Evolutionary conservation across 2,797 vertebrate species (phyloP).

Genomic region (Trachops cirrhosus): DNA sequence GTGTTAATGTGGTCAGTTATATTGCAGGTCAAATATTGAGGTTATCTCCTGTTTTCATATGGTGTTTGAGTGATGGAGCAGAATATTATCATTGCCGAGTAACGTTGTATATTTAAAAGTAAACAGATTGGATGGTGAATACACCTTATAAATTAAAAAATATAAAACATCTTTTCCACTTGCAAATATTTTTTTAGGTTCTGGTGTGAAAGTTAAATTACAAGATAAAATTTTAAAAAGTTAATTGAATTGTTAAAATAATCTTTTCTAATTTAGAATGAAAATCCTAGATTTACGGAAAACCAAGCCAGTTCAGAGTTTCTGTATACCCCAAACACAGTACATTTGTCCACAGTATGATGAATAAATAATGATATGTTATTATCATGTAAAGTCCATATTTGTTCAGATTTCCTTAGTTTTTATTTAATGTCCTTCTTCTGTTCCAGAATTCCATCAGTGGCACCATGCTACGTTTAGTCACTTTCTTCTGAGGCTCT

Average conservation of each 20-base stretch:
- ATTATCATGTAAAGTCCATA: background rate
- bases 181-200: constrained; percentile 62
- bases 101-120: background rate
- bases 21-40: background rate
- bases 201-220: constrained; percentile 71
- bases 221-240: constrained; percentile 48
- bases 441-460: background rate
- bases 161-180: constrained; percentile 67
- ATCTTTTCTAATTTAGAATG: background rate
- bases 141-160: constrained; percentile 65
- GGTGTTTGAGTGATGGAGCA: background rate
- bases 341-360: background rate
- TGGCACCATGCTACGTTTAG: background rate
- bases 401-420: background rate
- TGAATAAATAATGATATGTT: background rate
- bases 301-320: background rate
- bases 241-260: background rate
- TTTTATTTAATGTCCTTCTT: background rate
- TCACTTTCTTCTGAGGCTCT: background rate
- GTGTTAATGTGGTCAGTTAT: background rate
- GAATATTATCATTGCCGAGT: constrained; percentile 3
- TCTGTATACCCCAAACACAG: background rate
- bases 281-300: background rate
- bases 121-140: background rate
- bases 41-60: background rate